Evolutionary conservation across 2,888 invertebrate species (phyloP), one percentile per base, ranked within the genome.

Genomic region (Rhabditoides inermis): DNA sequence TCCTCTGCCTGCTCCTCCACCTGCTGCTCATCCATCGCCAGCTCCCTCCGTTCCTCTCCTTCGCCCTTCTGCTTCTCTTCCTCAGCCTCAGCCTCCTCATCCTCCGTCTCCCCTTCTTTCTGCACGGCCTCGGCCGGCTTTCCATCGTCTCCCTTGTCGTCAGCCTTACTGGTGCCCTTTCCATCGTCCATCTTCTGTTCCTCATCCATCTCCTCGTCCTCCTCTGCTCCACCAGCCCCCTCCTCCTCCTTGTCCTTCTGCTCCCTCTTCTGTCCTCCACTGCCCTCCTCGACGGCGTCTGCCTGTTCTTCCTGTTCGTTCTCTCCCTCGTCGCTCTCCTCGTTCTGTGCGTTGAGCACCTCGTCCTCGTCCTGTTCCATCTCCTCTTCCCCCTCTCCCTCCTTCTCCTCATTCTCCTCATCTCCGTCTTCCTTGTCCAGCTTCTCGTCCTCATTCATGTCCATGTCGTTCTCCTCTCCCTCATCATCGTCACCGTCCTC

Each of bases 401-500:
- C 50, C n/a, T 46, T 45, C 36, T 49, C 46, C 25, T 59, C 51
- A 20, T 44, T 51, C 18, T 35, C 20, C 23, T 52, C 48, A 25
- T 53, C 55, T 28, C 35, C 44, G 4, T 42, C 50, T 10, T 12
- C n/a, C 18, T 52, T 48, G 15, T 23, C 45, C 49, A 53, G 80
- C 0, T 79, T 79, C 26, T 77, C 76, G 2, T 60, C 56, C 0
- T 58, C 51, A 30, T 78, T 77, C 1, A 81, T 80, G 3, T 79
- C 79, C 77, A 80, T 48, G 26, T 76, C 70, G 39, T 72, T 48
- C 69, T 39, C 66, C 79, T 23, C 78, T 77, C 54, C 81, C 81
- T 68, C 82, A 44, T 83, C 82, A 27, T 84, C 83, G 68, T 70
- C 82, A 20, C 84, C 84, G 25, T 62, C 82, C 32, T 73, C 68